Base-by-base conservation (phyloP, 2,113 vertebrate species). In the Hassar affinis region DNA sequence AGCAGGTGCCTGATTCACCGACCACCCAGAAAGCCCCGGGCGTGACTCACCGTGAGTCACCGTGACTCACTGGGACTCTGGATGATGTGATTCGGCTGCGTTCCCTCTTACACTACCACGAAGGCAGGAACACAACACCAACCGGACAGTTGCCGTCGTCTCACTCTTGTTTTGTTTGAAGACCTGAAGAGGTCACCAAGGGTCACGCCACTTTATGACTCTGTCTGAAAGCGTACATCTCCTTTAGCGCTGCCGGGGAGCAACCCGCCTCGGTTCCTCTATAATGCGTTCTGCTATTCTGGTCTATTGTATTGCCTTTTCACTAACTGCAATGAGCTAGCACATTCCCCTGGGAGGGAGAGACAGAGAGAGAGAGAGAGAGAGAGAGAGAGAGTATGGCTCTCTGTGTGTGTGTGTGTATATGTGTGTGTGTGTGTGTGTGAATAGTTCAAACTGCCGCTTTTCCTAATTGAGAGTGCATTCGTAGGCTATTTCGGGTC, bases 241-340 rank as follows among this genome's bases (percentile, higher is more conserved):
- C 47, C 7, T 51, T 75, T 30, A 18, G 72, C 3, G 47, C n/a
- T 15, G 14, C 47, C 30, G 47, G 17, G 9, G 15, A 52, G 49
- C 18, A 51, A 75, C 12, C 22, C 17, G 20, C 35, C 62, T 27
- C 42, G 1, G 47, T 6, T 4, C n/a, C 38, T 42, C 38, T 38
- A 0, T 17, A 18, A 64, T 38, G 38, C 9, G 42, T 93, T 92
- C 74, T 90, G 89, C 85, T 87, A 14, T 86, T 90, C 88, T 89
- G 74, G 84, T 88, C 75, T 88, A 82, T 76, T 86, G 57, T 79
- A 88, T 85, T 90, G 90, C 90, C 87, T n/a, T 76, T 83, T 76
- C 72, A 64, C 56, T n/a, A 52, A 54, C 30, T 45, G 22, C 47
- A 71, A 1, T 82, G 27, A 76, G 71, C 47, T 33, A 52, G 72